Evolutionary conservation across 2,888 invertebrate species (phyloP), one percentile per base, ranked within the genome.

Genomic region (Hemaris fuciformis): DNA sequence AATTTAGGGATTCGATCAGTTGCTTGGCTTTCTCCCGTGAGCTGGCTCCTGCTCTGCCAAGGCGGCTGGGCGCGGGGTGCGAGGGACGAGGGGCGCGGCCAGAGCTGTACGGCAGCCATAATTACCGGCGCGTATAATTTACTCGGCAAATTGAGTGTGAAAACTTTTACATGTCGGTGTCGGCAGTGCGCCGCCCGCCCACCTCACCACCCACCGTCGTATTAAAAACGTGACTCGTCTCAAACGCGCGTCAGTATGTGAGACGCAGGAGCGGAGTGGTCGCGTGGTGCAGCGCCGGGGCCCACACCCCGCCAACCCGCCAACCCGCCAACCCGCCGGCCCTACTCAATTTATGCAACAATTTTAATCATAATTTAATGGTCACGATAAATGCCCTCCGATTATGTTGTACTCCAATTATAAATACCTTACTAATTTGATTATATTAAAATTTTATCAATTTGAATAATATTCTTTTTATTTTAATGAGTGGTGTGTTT

Each of bases 201-300:
- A 15, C 23, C 42, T 18, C 25, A 25, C 18, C 58, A 59, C 10
- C 38, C 23, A 25, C 23, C 57, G 46, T 46, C 65, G 62, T 66
- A 66, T 66, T 66, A 66, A 66, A 66, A 66, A 63, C 63, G 65
- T 66, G 63, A 66, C 62, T 65, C 57, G 63, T 63, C 46, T 59
- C 20, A 57, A 60, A 57, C 57, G 57, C 57, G 20, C 22, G 13
- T 23, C 20, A 38, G 57, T 20, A 41, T 38, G 38, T 22, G 57
- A 15, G 13, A 53, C 4, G 18, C 53, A 31, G 27, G 3, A 20
- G 18, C 31, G 34, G 15, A 18, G 20, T n/a, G n/a, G 42, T 13
- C 42, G 53, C 8, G 31, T n/a, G 53, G 10, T n/a, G 23, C 22
- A 22, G 13, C 38, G 38, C 34, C 22, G 57, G 22, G 57, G 18